Evolutionary conservation across 2,888 invertebrate genomes (phyloP).

Genomic region (Aspidiotus destructor): DNA sequence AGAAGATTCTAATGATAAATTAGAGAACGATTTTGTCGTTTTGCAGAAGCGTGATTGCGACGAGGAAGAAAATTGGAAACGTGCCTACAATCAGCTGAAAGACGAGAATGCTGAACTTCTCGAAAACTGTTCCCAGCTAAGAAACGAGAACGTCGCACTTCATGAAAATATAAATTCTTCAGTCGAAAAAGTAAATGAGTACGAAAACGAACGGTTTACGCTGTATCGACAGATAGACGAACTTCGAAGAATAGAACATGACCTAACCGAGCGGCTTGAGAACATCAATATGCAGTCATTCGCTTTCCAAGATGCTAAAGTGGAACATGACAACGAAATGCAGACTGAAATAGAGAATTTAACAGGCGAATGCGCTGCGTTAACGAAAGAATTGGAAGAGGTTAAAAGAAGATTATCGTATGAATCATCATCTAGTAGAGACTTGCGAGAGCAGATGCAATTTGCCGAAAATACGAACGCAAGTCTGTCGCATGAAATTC

Average conservation of each 20-base stretch:
- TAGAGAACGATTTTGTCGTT: slow-evolving; percentile 27
- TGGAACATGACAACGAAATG: neutral
- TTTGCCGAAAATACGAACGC: slow-evolving; percentile 1
- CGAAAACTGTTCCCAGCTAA: neutral
- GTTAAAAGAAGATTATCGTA: slow-evolving; percentile 5
- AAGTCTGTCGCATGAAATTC: neutral
- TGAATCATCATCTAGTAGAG: neutral
- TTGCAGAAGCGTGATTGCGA: slow-evolving; percentile 19
- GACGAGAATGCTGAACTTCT: slow-evolving; percentile 20
- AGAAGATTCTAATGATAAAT: slow-evolving; percentile 18
- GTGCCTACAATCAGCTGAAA: neutral
- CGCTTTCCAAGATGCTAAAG: neutral
- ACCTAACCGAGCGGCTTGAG: neutral
- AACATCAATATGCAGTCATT: neutral
- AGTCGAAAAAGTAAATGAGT: slow-evolving; percentile 24
- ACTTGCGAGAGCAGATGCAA: slow-evolving; percentile 6
- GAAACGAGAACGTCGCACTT: slow-evolving; percentile 16
- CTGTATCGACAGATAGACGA: neutral
- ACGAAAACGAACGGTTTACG: slow-evolving; percentile 18
- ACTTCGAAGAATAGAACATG: neutral
- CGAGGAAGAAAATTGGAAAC: slow-evolving; percentile 2
- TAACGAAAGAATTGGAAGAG: slow-evolving; percentile 2
- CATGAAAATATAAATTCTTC: neutral
- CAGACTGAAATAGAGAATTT: slow-evolving; percentile 9
- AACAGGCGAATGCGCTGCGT: slow-evolving; percentile 8